These are phyloP conservation scores for Oryzias curvinotus DNA, from an alignment of 2,113 vertebrate genomes.

Conservation along the genomic window DNA sequence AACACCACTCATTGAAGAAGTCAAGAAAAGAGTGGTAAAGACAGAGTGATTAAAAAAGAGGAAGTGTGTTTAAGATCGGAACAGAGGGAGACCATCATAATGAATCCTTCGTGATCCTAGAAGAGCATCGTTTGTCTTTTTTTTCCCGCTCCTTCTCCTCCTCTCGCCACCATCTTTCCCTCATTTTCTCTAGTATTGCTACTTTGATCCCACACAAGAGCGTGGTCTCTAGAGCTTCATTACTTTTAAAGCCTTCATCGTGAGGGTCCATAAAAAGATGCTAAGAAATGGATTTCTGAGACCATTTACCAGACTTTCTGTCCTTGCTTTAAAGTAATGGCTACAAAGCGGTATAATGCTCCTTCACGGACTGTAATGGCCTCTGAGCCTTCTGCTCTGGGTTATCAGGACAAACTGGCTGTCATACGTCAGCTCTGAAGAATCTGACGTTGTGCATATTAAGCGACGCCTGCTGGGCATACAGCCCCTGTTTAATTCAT, in stretches of 20 bases:
- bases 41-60: slow-evolving; percentile 30
- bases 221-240: slow-evolving; percentile 67
- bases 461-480: slow-evolving; percentile 25
- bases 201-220: slow-evolving; percentile 58
- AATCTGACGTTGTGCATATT: slow-evolving; percentile 33
- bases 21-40: slow-evolving; percentile 18
- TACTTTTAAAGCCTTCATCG: slow-evolving; percentile 64
- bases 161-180: slow-evolving; percentile 51
- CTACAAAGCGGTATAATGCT: slow-evolving; percentile 49
- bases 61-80: slow-evolving; percentile 32
- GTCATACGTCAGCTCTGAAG: slow-evolving; percentile 28
- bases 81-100: slow-evolving; percentile 55
- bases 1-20: slow-evolving; percentile 5
- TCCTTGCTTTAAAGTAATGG: slow-evolving; percentile 49
- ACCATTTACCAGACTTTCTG: slow-evolving; percentile 58
- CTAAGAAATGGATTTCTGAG: slow-evolving; percentile 63
- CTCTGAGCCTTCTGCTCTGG: slow-evolving; percentile 38
- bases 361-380: slow-evolving; percentile 38
- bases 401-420: slow-evolving; percentile 41
- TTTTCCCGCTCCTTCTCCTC: slow-evolving; percentile 47
- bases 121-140: slow-evolving; percentile 71
- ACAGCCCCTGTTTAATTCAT: slow-evolving; percentile 42
- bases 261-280: slow-evolving; percentile 69
- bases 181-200: slow-evolving; percentile 48
- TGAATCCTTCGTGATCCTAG: slow-evolving; percentile 68